Evolutionary conservation across 2,797 vertebrate species (phyloP).

Genomic region (Tinamus major): DNA sequence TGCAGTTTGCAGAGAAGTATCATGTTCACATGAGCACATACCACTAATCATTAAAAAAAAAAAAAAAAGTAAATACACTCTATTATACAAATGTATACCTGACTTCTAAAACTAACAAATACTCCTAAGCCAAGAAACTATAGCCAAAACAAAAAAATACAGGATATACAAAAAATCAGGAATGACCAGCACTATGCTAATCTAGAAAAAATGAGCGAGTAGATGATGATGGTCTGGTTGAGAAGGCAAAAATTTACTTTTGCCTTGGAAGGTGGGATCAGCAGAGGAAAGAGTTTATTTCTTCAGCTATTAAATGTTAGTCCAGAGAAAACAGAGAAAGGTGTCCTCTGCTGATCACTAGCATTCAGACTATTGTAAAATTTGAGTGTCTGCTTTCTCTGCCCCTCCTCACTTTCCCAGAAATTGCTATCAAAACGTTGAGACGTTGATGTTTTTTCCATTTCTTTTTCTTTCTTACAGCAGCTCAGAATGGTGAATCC

Average conservation of each 20-base stretch:
- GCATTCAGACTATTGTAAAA: neutral
- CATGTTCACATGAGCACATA: fast-evolving
- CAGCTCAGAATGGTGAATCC: neutral
- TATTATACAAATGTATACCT: neutral
- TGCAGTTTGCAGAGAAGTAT: neutral
- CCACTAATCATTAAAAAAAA: neutral
- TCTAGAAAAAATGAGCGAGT: neutral
- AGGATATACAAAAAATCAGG: neutral
- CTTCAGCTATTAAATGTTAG: neutral
- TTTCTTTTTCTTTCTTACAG: neutral
- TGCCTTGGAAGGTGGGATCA: neutral
- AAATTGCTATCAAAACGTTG: neutral
- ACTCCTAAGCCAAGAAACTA: neutral
- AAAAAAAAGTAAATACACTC: neutral
- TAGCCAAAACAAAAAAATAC: neutral
- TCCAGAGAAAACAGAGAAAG: neutral
- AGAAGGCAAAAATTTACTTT: neutral
- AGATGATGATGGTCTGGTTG: neutral
- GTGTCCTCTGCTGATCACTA: neutral
- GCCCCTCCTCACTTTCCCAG: neutral
- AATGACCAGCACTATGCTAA: neutral
- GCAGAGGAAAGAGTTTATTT: neutral
- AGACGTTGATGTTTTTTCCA: neutral
- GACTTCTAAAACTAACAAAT: neutral
- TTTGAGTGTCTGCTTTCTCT: neutral